Evolutionary conservation across 1,140 invertebrate genomes (phyloP).

Genomic region (Atta cephalotes): DNA sequence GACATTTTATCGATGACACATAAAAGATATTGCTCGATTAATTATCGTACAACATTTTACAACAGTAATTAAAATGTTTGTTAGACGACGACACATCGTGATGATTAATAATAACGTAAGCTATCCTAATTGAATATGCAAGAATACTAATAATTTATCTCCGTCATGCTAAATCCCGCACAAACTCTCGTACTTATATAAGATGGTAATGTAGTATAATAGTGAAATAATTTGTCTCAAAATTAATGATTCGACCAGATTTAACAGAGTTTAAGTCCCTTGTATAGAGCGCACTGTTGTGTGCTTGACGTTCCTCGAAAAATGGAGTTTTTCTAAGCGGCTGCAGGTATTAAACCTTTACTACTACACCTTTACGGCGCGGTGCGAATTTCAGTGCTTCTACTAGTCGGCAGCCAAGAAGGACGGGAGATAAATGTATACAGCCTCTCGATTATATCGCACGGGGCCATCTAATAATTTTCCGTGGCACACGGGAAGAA

Average conservation of each 20-base stretch:
- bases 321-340: conserved; percentile 49
- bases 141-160: conserved; percentile 30
- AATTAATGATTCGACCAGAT: conserved; percentile 52
- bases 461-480: conserved; percentile 44
- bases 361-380: background rate
- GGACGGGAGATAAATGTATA: conserved; percentile 39
- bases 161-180: conserved; percentile 8
- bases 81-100: background rate
- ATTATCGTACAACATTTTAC: conserved; percentile 9
- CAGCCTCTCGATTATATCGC: conserved; percentile 49
- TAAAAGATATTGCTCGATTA: background rate
- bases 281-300: background rate
- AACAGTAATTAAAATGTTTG: background rate
- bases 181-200: conserved; percentile 8
- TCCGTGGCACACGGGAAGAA: conserved; percentile 21
- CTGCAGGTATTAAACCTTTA: conserved; percentile 51
- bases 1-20: background rate
- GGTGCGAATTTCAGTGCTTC: conserved; percentile 24
- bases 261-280: conserved; percentile 15
- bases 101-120: conserved; percentile 31
- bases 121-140: conserved; percentile 18
- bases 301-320: conserved; percentile 13
- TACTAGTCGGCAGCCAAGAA: background rate
- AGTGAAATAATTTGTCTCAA: conserved; percentile 41
- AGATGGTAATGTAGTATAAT: conserved; percentile 24